Evolutionary conservation across 2,888 invertebrate genomes (phyloP).

Genomic region (Heliconius charithonia): DNA sequence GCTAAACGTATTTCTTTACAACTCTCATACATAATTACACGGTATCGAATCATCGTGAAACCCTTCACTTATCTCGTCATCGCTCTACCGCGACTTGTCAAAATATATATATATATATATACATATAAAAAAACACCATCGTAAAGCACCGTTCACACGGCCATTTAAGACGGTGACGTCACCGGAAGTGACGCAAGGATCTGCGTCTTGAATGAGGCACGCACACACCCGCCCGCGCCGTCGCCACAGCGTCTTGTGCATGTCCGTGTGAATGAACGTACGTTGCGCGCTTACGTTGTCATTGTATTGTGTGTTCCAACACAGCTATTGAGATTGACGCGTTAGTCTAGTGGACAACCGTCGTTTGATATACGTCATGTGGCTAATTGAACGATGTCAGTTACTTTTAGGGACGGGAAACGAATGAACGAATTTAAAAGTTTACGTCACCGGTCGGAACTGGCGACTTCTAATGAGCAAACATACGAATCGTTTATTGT

Average conservation of each 20-base stretch:
- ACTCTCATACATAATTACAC: constrained; percentile 57
- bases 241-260: constrained; percentile 52
- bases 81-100: constrained; percentile 64
- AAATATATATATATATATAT: constrained; percentile 54
- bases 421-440: constrained; percentile 56
- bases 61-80: constrained; percentile 69
- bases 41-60: constrained; percentile 56
- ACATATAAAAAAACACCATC: constrained; percentile 51
- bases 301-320: constrained; percentile 62
- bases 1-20: constrained; percentile 40
- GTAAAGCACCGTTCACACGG: constrained; percentile 72
- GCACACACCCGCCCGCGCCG: constrained; percentile 59
- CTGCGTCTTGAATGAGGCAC: constrained; percentile 73
- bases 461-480: constrained; percentile 63
- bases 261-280: constrained; percentile 74
- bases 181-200: constrained; percentile 77
- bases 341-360: constrained; percentile 64
- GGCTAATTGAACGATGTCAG: constrained; percentile 73
- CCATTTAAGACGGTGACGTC: constrained; percentile 78
- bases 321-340: constrained; percentile 72
- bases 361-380: constrained; percentile 59
- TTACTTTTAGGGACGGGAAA: constrained; percentile 60
- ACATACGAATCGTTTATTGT: constrained; percentile 58
- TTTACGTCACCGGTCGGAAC: constrained; percentile 54
- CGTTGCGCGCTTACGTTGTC: constrained; percentile 62